Base-by-base conservation (phyloP, 2,888 invertebrate genomes). In the Callyntrura sp. region DNA sequence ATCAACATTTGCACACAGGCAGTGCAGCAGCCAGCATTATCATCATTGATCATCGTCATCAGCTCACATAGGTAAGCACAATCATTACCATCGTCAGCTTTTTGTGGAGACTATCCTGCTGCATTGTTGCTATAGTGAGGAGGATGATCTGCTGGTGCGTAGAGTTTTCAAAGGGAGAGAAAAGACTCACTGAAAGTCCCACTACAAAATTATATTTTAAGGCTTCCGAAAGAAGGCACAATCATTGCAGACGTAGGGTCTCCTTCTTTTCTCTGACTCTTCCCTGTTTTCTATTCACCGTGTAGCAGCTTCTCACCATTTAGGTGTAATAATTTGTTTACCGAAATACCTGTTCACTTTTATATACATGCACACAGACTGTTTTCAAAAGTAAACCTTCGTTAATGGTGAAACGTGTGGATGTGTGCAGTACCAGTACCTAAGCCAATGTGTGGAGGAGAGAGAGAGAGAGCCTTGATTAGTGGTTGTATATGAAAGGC, bases 41-140 rank as follows among this genome's bases (percentile, higher is more conserved):
- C 60, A 60, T 60, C 60, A 60, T 60, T 60, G 60, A 60, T 60
- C 60, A 60, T 60, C 60, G 17, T 60, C 60, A 3, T 60, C 20
- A 35, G 2, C 35, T 35, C 35, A 35, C 35, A 35, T 35, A 35
- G 35, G 35, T 35, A 35, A 35, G 2, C 35, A 25, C 5, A 5
- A 17, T 68, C 35, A 43, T 65, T 35, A 65, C 25, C 65, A 65
- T 68, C 65, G 8, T 5, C 28, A 28, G 11, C 28, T n/a, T 35
- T 43, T 68, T 76, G 11, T 43, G 6, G 23, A 5, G 6, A 82
- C 62, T 48, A 65, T 82, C 45, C 65, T 65, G 78, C 51, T 51
- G 82, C 65, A 82, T 82, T 82, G 65, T 65, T 82, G 55, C 2
- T 68, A 25, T 45, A n/a, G n/a, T n/a, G n/a, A n/a, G n/a, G n/a